A percentile compares a stretch with the other conserved stretches of the same genome.
These are phyloP conservation scores for Pachypsylla venusta DNA, from an alignment of 1,140 invertebrate species.

Conservation along the genomic window DNA sequence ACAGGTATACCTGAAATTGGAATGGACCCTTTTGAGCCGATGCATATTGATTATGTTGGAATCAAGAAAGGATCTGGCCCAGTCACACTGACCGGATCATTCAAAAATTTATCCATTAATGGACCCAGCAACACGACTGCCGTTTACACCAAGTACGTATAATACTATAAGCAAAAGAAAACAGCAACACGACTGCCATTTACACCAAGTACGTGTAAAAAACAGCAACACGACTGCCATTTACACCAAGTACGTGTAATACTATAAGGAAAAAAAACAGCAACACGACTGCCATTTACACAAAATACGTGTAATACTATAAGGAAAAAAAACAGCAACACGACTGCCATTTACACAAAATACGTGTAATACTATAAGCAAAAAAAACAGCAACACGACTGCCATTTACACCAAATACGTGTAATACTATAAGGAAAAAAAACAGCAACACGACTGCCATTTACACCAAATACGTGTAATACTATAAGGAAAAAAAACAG, in stretches of 20 bases:
- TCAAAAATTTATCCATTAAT: constrained; percentile 30
- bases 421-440: too few species aligned
- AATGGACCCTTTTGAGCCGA: constrained; percentile 32
- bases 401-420: not conserved
- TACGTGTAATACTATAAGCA: not conserved
- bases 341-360: not conserved
- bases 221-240: not conserved
- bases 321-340: not conserved
- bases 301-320: too few species aligned
- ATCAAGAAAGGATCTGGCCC: constrained; percentile 32
- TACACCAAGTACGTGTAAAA: not conserved
- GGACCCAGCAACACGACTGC: constrained; percentile 35
- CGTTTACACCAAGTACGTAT: constrained; percentile 29
- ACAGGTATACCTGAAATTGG: constrained; percentile 34
- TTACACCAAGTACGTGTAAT: not conserved
- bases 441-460: constrained; percentile 32
- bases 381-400: not conserved
- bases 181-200: not conserved
- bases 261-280: too few species aligned
- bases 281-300: not conserved
- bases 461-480: constrained; percentile 28
- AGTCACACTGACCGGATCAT: constrained; percentile 31
- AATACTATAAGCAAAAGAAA: too few species aligned
- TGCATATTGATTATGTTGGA: constrained; percentile 30
- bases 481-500: too few species aligned